Conservation (phyloP, 1,140 invertebrate genomes). For the Gonioctena quinquepunctata region DNA sequence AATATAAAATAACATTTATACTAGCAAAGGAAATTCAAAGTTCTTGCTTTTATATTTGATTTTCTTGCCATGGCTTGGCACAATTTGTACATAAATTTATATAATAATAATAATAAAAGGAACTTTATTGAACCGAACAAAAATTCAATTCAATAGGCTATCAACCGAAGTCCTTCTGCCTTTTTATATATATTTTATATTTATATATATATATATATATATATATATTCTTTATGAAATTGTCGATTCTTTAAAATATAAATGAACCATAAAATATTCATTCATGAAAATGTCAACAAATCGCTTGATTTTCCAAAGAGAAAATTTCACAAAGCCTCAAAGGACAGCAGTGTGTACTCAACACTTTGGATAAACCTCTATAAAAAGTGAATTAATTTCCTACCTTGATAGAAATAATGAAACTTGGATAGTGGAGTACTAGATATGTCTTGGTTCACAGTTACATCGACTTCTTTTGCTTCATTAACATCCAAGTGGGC, state of each 20-base stretch:
- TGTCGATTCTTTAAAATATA: background rate
- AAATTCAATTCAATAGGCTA: no score
- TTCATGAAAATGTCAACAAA: background rate
- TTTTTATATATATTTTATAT: no score
- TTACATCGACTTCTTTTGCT: background rate
- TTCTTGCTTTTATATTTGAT: no score
- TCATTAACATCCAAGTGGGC: background rate
- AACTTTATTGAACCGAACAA: no score
- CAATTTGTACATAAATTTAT: no score
- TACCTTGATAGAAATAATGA: conserved; percentile 86
- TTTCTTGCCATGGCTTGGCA: no score
- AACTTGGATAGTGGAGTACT: conserved; percentile 25
- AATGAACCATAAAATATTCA: background rate
- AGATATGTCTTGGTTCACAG: background rate
- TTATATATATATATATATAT: no score
- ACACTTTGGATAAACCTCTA: conserved; percentile 47
- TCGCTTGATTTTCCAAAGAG: conserved; percentile 41
- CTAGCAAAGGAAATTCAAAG: no score
- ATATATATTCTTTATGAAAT: no score
- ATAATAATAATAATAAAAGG: no score
- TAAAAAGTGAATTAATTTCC: conserved; percentile 16
- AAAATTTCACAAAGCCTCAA: conserved; percentile 39
- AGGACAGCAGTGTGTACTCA: conserved; percentile 30
- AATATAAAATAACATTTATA: no score
- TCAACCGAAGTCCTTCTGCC: no score